Evolutionary conservation across 2,113 vertebrate species (phyloP), one percentile per base, ranked within the genome.

Genomic region (Etia nguti): DNA sequence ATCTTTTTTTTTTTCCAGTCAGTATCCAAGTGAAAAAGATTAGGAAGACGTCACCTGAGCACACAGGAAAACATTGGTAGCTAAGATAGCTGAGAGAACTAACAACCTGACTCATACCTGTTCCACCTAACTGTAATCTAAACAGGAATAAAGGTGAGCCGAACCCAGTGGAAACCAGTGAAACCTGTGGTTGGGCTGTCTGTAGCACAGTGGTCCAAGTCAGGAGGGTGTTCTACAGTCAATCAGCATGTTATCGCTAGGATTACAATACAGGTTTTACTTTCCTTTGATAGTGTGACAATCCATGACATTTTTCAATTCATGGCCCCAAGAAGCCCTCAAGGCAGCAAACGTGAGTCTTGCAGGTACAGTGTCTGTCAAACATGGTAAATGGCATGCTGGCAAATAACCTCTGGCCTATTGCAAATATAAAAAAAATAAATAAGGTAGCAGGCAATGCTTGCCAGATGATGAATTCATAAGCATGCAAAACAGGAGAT

Each of bases 281-380:
- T 81, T 89, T 87, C 70, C 86, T 77, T 80, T 89, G 88, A 91
- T 86, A 73, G 62, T 80, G 90, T 89, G 88, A 90, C 91, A 90
- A 77, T 88, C 29, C 46, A 77, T 91, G 82, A 84, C 55, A 91
- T 85, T 92, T 91, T 87, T 91, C 90, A 90, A 92, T 90, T 86
- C 62, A 60, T 24, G 86, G 75, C 60, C 80, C 41, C 26, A 38
- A 81, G 77, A 89, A 83, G 48, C 54, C 52, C 65, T 80, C 57
- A 90, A 89, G 81, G 54, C 82, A 88, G 62, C 26, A 68, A 81
- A 70, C n/a, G 41, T 2, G 13, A 75, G 41, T 34, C 65, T 29
- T 89, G 26, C 2, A 15, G 82, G 80, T 57, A 48, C 50, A 79
- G 46, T 55, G 62, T 75, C 50, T 50, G 48, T 62, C 84, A 91